A percentile compares a stretch with the other conserved stretches of the same genome.
Evolutionary conservation across 2,113 vertebrate species (phyloP).

Genomic region (Dasypus novemcinctus): DNA sequence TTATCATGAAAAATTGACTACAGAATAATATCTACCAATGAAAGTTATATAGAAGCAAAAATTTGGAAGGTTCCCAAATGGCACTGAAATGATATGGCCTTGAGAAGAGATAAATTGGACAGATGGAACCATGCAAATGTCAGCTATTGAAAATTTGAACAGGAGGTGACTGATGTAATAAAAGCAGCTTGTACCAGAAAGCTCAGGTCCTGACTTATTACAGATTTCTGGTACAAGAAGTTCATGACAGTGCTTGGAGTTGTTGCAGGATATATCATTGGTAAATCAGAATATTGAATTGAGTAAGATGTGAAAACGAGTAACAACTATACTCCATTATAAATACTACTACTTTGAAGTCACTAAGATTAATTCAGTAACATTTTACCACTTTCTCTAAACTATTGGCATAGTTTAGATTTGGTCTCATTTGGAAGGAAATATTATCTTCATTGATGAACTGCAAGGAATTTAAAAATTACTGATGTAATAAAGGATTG

Average conservation of each 20-base stretch:
- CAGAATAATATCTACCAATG: conserved; percentile 23
- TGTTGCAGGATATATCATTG: background rate
- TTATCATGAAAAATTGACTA: conserved; percentile 42
- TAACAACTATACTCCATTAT: background rate
- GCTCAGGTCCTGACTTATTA: conserved; percentile 41
- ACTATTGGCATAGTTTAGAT: background rate
- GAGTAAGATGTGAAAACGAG: conserved; percentile 40
- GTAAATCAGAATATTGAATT: background rate
- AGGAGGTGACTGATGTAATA: conserved; percentile 70
- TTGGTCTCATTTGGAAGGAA: background rate
- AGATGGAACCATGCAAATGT: conserved; percentile 75
- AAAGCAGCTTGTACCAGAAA: conserved; percentile 62
- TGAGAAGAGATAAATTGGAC: conserved; percentile 66
- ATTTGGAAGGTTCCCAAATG: conserved; percentile 66
- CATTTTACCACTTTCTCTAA: conserved; percentile 1
- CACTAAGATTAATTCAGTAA: conserved; percentile 23
- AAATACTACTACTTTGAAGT: conserved; percentile 39
- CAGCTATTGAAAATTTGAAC: conserved; percentile 64
- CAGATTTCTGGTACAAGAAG: conserved; percentile 58
- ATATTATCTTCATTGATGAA: background rate
- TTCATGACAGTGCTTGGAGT: conserved; percentile 10
- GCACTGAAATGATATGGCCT: conserved; percentile 56
- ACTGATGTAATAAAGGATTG: background rate
- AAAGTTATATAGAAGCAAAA: conserved; percentile 45
- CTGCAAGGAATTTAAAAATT: background rate